Evolutionary conservation across 2,888 invertebrate genomes (phyloP).

Genomic region (Hoplodrina blanda): DNA sequence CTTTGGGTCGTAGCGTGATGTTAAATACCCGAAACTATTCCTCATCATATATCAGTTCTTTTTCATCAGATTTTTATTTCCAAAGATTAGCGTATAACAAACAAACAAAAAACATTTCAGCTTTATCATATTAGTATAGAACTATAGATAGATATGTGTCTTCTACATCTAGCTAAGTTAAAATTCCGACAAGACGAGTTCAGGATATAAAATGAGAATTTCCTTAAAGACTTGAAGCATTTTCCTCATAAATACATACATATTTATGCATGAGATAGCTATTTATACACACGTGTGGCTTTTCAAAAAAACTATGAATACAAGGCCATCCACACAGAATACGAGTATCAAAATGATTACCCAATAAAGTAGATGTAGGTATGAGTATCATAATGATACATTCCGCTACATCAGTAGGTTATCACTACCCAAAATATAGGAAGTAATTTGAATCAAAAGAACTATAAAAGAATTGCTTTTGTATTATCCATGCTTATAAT

Average conservation of each 20-base stretch:
- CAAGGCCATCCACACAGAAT: conserved; percentile 1
- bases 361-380: background rate
- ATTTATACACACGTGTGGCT: background rate
- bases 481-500: too few relatives aligned
- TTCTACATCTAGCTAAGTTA: background rate
- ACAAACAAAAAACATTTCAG: too few relatives aligned
- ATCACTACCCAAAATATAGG: too few relatives aligned
- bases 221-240: background rate
- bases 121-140: too few relatives aligned
- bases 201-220: background rate
- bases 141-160: background rate
- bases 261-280: conserved; percentile 8
- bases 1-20: too few relatives aligned
- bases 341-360: background rate
- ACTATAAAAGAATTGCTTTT: too few relatives aligned
- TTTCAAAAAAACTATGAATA: conserved; percentile 9
- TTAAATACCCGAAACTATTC: too few relatives aligned
- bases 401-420: too few relatives aligned
- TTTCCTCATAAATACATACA: conserved; percentile 21
- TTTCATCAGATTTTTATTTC: too few relatives aligned
- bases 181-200: background rate
- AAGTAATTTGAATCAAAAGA: too few relatives aligned
- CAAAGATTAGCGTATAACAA: too few relatives aligned
- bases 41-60: too few relatives aligned
- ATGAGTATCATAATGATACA: background rate